A percentile compares a stretch with the other conserved stretches of the same genome.
phyloP scores from a whole-genome alignment of 2,797 vertebrate genomes.

The Peromyscus aztecus region DNA sequence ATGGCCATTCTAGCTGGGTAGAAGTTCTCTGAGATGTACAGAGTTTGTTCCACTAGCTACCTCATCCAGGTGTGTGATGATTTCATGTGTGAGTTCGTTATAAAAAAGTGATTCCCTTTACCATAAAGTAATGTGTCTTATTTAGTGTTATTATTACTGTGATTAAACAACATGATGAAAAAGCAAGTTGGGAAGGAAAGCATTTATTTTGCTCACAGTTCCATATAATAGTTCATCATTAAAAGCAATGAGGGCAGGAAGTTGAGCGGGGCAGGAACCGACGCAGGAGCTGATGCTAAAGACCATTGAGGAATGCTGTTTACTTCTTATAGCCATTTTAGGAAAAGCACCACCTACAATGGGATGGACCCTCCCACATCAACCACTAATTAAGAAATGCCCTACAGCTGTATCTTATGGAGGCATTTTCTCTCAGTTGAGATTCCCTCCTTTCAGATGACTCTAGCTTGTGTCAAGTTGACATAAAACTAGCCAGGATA shows the following conservation, averaged over 20 bases:
- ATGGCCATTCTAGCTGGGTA: background rate
- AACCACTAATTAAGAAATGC: background rate
- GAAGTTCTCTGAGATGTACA: background rate
- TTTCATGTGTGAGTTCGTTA: background rate
- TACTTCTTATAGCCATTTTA: background rate
- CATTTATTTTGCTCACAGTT: background rate
- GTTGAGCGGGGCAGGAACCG: background rate
- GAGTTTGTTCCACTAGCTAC: background rate
- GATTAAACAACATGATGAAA: too few species aligned
- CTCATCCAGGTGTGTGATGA: background rate
- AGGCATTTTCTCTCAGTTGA: background rate
- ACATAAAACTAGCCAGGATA: background rate
- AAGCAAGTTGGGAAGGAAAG: background rate
- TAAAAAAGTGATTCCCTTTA: background rate
- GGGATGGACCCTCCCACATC: background rate
- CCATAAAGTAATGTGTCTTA: background rate
- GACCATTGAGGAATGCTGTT: background rate
- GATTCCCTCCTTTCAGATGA: background rate
- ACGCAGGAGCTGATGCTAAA: background rate
- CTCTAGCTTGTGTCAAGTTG: too few species aligned
- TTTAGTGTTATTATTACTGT: background rate
- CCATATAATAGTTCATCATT: background rate
- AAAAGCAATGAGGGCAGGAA: background rate
- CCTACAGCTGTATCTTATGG: background rate
- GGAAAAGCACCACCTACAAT: background rate